phyloP scores from a whole-genome alignment of 2,797 vertebrate genomes.

The Danionella dracula region DNA sequence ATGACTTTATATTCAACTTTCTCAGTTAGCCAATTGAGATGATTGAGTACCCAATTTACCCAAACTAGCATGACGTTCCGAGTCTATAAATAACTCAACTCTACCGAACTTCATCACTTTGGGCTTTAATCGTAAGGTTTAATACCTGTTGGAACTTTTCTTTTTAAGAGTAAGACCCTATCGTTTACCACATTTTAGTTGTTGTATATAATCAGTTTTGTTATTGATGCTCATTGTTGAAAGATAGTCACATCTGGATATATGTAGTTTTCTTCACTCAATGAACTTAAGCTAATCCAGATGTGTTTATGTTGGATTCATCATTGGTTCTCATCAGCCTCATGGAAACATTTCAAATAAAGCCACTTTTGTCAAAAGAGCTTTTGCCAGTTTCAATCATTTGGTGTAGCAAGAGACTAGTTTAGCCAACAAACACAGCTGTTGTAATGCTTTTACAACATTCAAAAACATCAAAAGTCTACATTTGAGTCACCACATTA shows the following conservation, averaged over 20 bases:
- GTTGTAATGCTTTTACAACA: conserved; percentile 8
- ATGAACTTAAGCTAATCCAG: conserved; percentile 41
- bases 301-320: conserved; percentile 43
- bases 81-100: no score
- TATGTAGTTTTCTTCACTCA: conserved; percentile 1
- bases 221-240: neutral
- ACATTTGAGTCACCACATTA: conserved; percentile 27
- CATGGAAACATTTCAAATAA: conserved; percentile 17
- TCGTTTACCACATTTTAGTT: no score
- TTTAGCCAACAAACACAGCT: conserved; percentile 28
- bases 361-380: conserved; percentile 23
- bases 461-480: conserved; percentile 28
- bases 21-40: no score
- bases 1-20: no score
- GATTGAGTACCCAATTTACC: no score
- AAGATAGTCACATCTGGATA: conserved; percentile 1
- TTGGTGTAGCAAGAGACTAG: conserved; percentile 23
- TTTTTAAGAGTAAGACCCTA: no score
- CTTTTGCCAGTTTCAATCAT: neutral
- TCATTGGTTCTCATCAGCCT: conserved; percentile 7
- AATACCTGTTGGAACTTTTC: no score
- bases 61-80: no score
- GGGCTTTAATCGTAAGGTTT: no score
- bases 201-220: neutral
- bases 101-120: no score